These are phyloP conservation scores for Heterodera filipjevi DNA, from an alignment of 2,888 invertebrate genomes.

Conservation along the genomic window DNA sequence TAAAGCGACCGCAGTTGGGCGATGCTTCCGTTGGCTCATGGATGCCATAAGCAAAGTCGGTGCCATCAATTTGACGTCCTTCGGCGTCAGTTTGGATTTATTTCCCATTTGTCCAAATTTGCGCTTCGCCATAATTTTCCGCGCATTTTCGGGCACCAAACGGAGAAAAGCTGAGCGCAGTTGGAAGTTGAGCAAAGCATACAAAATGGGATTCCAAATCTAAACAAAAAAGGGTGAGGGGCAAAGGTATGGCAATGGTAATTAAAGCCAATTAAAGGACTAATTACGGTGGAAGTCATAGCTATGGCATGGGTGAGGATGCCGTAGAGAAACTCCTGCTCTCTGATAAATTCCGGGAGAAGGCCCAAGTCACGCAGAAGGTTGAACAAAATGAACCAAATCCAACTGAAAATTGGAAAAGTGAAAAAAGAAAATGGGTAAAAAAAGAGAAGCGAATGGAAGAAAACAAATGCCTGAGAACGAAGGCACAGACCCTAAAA, in stretches of 20 bases:
- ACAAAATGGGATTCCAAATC: constrained; percentile 63
- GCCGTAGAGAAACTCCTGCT: constrained; percentile 61
- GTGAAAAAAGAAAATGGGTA: neutral
- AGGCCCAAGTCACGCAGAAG: constrained; percentile 60
- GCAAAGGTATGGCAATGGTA: neutral
- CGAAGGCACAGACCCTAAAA: constrained; percentile 16
- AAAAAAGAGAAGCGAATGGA: neutral
- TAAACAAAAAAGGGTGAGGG: constrained; percentile 50
- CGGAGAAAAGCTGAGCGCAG: constrained; percentile 61
- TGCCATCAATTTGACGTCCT: neutral
- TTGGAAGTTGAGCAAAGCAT: constrained; percentile 61
- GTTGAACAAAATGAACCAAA: constrained; percentile 61
- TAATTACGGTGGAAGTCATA: constrained; percentile 61
- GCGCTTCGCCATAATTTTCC: constrained; percentile 18
- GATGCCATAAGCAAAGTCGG: neutral
- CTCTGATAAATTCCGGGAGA: constrained; percentile 52
- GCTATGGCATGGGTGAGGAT: constrained; percentile 62
- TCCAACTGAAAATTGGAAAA: constrained; percentile 50
- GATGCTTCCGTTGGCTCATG: neutral
- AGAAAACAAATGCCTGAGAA: neutral
- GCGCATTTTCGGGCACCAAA: constrained; percentile 49
- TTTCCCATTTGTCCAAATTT: constrained; percentile 2
- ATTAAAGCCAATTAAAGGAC: neutral
- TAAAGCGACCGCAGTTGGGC: neutral
- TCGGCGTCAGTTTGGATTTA: neutral